phyloP scores from a whole-genome alignment of 2,888 invertebrate genomes.

The Limnephilus marmoratus region DNA sequence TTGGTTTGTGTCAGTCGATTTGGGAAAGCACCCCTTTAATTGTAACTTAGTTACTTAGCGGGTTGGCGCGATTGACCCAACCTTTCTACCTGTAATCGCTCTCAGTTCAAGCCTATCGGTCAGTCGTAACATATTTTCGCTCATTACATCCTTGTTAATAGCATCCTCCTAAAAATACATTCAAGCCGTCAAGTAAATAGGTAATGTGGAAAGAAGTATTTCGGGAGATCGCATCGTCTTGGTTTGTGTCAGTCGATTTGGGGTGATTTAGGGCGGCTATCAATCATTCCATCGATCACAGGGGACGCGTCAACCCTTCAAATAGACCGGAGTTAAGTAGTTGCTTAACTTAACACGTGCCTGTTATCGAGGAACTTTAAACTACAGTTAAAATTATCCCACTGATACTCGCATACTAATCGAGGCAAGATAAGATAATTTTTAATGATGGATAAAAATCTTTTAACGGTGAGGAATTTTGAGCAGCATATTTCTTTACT shows the following conservation, averaged over 20 bases:
- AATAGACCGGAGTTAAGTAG: constrained; percentile 3
- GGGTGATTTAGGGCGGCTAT: constrained; percentile 11
- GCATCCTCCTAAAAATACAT: background rate
- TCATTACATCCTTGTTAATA: background rate
- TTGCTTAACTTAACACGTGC: constrained; percentile 14
- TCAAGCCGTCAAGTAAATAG: background rate
- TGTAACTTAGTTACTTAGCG: too few species aligned
- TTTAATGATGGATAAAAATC: too few species aligned
- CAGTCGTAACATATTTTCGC: too few species aligned
- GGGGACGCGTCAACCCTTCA: background rate
- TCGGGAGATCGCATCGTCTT: background rate
- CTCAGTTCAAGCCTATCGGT: too few species aligned
- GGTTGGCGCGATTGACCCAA: too few species aligned
- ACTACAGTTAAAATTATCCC: background rate
- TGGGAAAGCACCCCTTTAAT: background rate
- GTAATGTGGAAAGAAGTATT: background rate
- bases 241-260: background rate
- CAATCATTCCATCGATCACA: constrained; percentile 29
- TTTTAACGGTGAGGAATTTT: too few species aligned
- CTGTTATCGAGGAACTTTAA: background rate
- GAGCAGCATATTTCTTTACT: too few species aligned
- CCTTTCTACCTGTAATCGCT: too few species aligned
- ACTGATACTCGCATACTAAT: too few species aligned
- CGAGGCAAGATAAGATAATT: too few species aligned
- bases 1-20: background rate